A percentile compares a stretch with the other conserved stretches of the same genome.
phyloP scores from a whole-genome alignment of 1,140 invertebrate species.

The Lasaia peninsularis region DNA sequence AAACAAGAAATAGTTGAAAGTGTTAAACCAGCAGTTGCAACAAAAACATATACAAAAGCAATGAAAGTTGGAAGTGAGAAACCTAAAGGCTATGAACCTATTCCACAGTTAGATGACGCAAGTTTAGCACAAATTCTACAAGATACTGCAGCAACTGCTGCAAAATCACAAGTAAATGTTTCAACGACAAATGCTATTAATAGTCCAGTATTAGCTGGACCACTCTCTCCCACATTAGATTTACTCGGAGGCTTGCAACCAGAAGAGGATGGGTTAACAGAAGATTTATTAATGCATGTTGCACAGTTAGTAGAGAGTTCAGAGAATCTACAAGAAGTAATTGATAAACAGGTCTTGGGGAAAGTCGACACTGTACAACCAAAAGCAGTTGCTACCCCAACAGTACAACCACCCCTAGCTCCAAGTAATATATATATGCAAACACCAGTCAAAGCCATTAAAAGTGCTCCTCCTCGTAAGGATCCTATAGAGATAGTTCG shows the following conservation, averaged over 20 bases:
- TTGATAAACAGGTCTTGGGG: slow-evolving; percentile 80
- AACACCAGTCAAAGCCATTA: slow-evolving; percentile 42
- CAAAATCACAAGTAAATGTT: slow-evolving; percentile 66
- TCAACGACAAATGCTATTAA: slow-evolving; percentile 69
- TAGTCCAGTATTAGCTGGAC: slow-evolving; percentile 58
- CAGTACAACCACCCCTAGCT: slow-evolving; percentile 20
- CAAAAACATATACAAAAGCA: slow-evolving; percentile 50
- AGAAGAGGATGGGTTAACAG: slow-evolving; percentile 80
- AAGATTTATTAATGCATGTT: slow-evolving; percentile 83
- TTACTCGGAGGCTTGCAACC: slow-evolving; percentile 69
- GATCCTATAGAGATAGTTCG: slow-evolving; percentile 83
- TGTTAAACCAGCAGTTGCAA: slow-evolving; percentile 37
- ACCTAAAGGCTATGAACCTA: slow-evolving; percentile 54
- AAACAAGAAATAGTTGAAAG: slow-evolving; percentile 45
- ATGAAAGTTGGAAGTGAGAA: slow-evolving; percentile 51
- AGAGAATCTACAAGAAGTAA: slow-evolving; percentile 82
- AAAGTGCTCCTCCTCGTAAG: slow-evolving; percentile 50
- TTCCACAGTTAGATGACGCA: slow-evolving; percentile 70
- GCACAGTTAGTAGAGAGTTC: slow-evolving; percentile 82
- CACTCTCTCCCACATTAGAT: slow-evolving; percentile 70
- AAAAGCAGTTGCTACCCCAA: slow-evolving; percentile 35
- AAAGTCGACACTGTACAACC: slow-evolving; percentile 58
- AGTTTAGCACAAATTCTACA: slow-evolving; percentile 70
- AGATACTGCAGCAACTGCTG: slow-evolving; percentile 45
- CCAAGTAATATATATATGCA: slow-evolving; percentile 38